phyloP scores from a whole-genome alignment of 2,113 vertebrate genomes.

The Antennarius striatus region DNA sequence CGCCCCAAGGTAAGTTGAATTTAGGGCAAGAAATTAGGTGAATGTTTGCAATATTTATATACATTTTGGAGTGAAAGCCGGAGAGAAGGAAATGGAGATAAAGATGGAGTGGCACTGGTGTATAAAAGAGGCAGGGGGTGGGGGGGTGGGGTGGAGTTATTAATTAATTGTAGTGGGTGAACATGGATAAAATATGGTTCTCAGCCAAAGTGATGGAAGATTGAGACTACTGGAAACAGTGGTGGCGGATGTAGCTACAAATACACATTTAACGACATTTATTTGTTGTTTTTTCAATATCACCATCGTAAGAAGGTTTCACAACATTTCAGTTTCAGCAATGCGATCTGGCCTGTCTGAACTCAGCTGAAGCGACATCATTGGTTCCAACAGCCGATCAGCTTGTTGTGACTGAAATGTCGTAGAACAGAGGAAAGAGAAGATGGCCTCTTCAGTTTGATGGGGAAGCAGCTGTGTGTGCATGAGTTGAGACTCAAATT shows the following conservation, averaged over 20 bases:
- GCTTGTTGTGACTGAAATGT: too few species aligned
- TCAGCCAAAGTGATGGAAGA: slow-evolving; percentile 43
- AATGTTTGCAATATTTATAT: slow-evolving; percentile 40
- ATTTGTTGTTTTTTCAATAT: too few species aligned
- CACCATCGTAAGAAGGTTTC: too few species aligned
- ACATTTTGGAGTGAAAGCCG: slow-evolving; percentile 10
- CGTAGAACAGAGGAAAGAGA: too few species aligned
- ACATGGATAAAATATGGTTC: slow-evolving; percentile 42
- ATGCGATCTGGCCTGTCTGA: too few species aligned
- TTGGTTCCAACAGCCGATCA: too few species aligned
- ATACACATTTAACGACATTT: too few species aligned
- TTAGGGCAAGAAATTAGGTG: slow-evolving; percentile 36
- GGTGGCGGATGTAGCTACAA: neutral
- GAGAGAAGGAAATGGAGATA: slow-evolving; percentile 17
- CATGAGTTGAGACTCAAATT: too few species aligned
- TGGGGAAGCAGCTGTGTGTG: too few species aligned
- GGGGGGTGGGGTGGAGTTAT: slow-evolving; percentile 29
- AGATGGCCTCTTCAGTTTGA: too few species aligned
- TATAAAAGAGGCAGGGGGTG: slow-evolving; percentile 11
- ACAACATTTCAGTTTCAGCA: too few species aligned
- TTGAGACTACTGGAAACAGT: neutral
- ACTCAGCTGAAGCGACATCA: too few species aligned
- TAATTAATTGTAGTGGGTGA: slow-evolving; percentile 59
- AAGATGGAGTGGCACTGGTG: slow-evolving; percentile 4
- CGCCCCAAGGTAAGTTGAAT: slow-evolving; percentile 37